Evolutionary conservation across 1,140 invertebrate species (phyloP), one percentile per base, ranked within the genome.

Genomic region (Plodia interpunctella): DNA sequence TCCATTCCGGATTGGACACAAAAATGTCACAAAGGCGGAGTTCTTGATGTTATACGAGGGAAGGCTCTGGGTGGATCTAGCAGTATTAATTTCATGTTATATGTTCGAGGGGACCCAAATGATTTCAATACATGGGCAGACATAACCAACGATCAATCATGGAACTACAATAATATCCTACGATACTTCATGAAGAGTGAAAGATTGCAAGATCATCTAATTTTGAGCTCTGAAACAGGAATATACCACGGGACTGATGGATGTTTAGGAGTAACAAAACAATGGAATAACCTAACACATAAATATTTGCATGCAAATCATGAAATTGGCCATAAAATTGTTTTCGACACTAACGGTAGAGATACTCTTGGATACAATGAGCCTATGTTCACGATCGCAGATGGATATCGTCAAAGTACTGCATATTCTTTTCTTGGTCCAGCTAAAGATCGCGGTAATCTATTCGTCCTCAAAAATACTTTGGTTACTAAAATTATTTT

Each of bases 21-120:
- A 59, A 83, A 93, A 17, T 92, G 91, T 0, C 71, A 94, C 65
- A 91, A 88, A 13, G 90, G 91, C 6, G 88, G 89, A 0, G 89
- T 91, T 0, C 93, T 94, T 66, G 92, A 92, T 52, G 91, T 94
- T 85, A 92, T 92, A 0, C 81, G 92, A 49, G 95, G 94, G 0
- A 94, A 92, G 81, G 93, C 92, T 8, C 70, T 96, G 0, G 95
- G 95, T 0, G 95, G 94, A 0, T 92, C 92, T 1, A 95, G 94
- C 28, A 91, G 94, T 2, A 91, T 95, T 1, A 95, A 96, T 83
- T 96, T 94, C 63, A 91, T 96, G 92, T 92, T 94, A 0, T 94
- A 95, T 61, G 92, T 92, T 0, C 87, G 94, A 55, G 94, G 94
- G 0, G 90, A 92, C 61, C 61, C 58, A 0, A 57, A 63, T 21